Evolutionary conservation across 2,888 invertebrate species (phyloP), one percentile per base, ranked within the genome.

Genomic region (Habrosyne pyritoides): DNA sequence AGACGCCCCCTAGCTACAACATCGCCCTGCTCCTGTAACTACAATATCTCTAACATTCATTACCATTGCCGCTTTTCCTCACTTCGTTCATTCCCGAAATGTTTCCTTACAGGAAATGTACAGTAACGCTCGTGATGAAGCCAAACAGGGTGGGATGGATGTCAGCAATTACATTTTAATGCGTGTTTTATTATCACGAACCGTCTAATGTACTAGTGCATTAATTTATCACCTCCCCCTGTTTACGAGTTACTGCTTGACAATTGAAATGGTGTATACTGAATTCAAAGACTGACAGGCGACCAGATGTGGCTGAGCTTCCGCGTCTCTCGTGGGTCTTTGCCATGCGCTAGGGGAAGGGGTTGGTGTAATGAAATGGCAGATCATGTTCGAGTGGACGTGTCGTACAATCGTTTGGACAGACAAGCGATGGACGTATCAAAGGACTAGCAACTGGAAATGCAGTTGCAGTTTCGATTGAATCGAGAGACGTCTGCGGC

Each of bases 391-490:
- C 50, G 52, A 47, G 56, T 81, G 88, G 90, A 70, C 69, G 72
- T 73, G 74, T 75, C 79, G 75, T 75, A 87, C 88, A 90, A 88
- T 90, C 87, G 87, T 87, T 84, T 79, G 83, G 88, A 89, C 87
- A 89, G 91, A 91, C 91, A 91, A 88, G 80, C 88, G 91, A 90
- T 87, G 91, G 91, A 91, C 89, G 87, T 86, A 89, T 91, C 90
- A 91, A 91, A 91, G 91, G 88, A 83, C 75, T 81, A 77, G 85
- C 83, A 84, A 84, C 86, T 87, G 86, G 82, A 87, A 87, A 88
- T 88, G 89, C 91, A 90, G 89, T 89, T 87, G 89, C 89, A 86
- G 86, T 86, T 87, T 79, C 84, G 87, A 91, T 91, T 90, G 88
- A 87, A 90, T 90, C 87, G 85, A 82, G 81, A 77, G 86, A 87